phyloP scores from a whole-genome alignment of 2,113 vertebrate genomes.

The Climacteris rufus region DNA sequence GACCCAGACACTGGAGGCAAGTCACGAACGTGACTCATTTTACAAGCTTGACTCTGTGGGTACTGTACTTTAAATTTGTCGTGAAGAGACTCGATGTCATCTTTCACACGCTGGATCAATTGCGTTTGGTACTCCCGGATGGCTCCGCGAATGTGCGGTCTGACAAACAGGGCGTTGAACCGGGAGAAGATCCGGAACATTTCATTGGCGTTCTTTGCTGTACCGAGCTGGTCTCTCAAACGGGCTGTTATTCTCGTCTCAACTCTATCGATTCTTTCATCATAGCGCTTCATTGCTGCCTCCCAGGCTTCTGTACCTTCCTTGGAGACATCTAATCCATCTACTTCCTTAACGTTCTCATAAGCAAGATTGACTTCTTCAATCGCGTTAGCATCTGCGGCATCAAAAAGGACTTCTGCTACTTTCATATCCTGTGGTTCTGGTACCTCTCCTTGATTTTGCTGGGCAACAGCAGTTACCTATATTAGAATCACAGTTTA shows the following conservation, averaged over 20 bases:
- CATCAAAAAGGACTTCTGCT: constrained; percentile 94
- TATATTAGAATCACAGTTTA: constrained; percentile 41
- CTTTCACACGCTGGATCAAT: constrained; percentile 95
- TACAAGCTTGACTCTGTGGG: constrained; percentile 96
- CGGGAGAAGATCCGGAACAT: constrained; percentile 99
- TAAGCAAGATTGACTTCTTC: constrained; percentile 98
- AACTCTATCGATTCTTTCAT: constrained; percentile 95
- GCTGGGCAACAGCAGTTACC: constrained; percentile 93
- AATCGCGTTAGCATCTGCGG: constrained; percentile 95
- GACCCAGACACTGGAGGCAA: constrained; percentile 94
- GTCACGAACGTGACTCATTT: constrained; percentile 98
- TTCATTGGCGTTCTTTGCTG: constrained; percentile 97
- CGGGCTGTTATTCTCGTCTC: constrained; percentile 97
- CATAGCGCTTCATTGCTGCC: constrained; percentile 95
- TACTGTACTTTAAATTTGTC: constrained; percentile 99
- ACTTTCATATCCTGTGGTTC: constrained; percentile 97
- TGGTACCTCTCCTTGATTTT: constrained; percentile 88
- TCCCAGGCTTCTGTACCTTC: constrained; percentile 98
- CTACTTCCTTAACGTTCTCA: constrained; percentile 98
- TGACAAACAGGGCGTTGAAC: constrained; percentile 96
- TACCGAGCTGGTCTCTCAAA: constrained; percentile 94
- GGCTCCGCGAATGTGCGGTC: constrained; percentile 95
- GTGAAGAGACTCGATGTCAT: constrained; percentile 95
- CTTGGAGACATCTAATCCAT: constrained; percentile 96
- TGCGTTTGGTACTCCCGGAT: constrained; percentile 98